These are phyloP conservation scores for Pygmarrhopalites habei DNA, from an alignment of 1,140 invertebrate species.

Conservation along the genomic window DNA sequence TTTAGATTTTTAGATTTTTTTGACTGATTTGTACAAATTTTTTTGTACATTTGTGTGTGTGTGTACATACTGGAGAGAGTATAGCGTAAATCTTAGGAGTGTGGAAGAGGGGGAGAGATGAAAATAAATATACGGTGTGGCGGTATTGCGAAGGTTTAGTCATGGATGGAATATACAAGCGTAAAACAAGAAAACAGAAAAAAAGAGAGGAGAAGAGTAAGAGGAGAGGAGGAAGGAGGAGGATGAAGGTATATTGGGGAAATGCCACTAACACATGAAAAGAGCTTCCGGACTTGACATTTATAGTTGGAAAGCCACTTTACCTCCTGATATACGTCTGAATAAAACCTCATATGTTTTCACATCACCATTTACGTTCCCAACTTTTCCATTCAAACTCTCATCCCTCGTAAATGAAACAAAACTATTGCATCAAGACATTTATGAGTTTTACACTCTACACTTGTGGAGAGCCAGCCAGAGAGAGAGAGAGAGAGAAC, in stretches of 20 bases:
- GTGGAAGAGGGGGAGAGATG: too few species aligned
- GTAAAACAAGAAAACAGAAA: neutral
- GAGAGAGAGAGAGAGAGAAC: too few species aligned
- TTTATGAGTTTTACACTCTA: neutral
- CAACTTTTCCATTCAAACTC: slow-evolving; percentile 13
- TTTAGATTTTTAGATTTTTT: too few species aligned
- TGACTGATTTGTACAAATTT: too few species aligned
- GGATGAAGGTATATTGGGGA: slow-evolving; percentile 12
- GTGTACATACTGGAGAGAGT: too few species aligned
- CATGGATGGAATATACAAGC: too few species aligned
- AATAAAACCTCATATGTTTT: slow-evolving; percentile 24
- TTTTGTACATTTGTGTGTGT: too few species aligned
- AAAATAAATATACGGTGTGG: too few species aligned
- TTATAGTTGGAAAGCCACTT: slow-evolving; percentile 19
- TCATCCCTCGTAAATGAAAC: slow-evolving; percentile 13
- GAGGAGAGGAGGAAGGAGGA: neutral
- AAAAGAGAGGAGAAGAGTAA: neutral
- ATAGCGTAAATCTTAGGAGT: too few species aligned
- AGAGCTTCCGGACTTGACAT: slow-evolving; percentile 28
- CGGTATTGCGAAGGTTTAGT: too few species aligned
- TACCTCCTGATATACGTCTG: slow-evolving; percentile 25
- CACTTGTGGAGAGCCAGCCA: too few species aligned
- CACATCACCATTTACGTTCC: slow-evolving; percentile 9
- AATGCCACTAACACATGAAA: slow-evolving; percentile 33
- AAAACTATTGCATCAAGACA: neutral